These are phyloP conservation scores for Geopemphigus sp. DNA, from an alignment of 1,140 invertebrate genomes.

Conservation along the genomic window DNA sequence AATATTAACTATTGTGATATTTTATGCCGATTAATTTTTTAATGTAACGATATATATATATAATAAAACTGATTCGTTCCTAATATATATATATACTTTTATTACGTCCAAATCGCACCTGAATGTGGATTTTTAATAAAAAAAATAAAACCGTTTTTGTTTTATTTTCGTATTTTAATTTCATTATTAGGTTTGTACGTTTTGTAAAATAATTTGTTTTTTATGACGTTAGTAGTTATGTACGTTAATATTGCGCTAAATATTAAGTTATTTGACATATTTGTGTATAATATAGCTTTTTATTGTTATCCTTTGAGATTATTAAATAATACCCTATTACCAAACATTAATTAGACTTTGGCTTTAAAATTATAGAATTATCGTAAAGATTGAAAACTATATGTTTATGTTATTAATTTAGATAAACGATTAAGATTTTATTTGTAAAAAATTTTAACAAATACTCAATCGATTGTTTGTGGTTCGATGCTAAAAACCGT, in stretches of 20 bases:
- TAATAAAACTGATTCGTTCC: slow-evolving; percentile 22
- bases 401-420: neutral
- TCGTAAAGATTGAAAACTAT: neutral
- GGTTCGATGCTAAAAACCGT: neutral
- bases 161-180: slow-evolving; percentile 26
- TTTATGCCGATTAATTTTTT: neutral
- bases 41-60: neutral
- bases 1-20: slow-evolving; percentile 22
- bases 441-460: neutral
- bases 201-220: slow-evolving; percentile 31
- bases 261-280: neutral
- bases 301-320: slow-evolving; percentile 6
- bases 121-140: neutral
- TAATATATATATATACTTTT: neutral
- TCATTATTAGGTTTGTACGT: slow-evolving; percentile 10
- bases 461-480: neutral
- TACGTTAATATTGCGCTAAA: neutral
- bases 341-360: neutral
- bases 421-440: neutral
- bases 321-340: neutral
- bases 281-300: neutral
- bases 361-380: neutral
- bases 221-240: slow-evolving; percentile 6
- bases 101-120: neutral
- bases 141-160: neutral